A percentile compares a stretch with the other conserved stretches of the same genome.
These are phyloP conservation scores for Sycobia sp. DNA, from an alignment of 1,140 invertebrate species.

Conservation along the genomic window DNA sequence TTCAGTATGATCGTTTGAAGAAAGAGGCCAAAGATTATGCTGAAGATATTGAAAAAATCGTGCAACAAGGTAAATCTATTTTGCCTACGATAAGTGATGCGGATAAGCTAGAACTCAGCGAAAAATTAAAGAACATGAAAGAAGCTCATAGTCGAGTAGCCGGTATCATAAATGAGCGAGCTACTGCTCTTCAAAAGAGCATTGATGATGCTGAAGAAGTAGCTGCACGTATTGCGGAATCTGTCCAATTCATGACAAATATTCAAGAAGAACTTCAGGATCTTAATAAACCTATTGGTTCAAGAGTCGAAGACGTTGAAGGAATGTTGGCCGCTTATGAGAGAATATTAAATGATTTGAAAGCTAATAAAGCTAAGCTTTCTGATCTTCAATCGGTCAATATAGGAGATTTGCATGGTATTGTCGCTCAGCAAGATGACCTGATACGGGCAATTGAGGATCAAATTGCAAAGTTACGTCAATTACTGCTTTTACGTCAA, in stretches of 20 bases:
- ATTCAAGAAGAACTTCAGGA: constrained; percentile 83
- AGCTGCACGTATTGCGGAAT: constrained; percentile 77
- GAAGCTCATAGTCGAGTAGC: constrained; percentile 77
- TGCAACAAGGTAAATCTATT: constrained; percentile 80
- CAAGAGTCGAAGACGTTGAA: constrained; percentile 82
- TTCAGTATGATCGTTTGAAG: constrained; percentile 75
- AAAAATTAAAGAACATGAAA: constrained; percentile 76
- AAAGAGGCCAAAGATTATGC: constrained; percentile 75
- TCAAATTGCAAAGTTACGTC: constrained; percentile 78
- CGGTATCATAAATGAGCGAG: constrained; percentile 76
- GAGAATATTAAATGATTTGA: constrained; percentile 77
- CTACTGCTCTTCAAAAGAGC: constrained; percentile 72
- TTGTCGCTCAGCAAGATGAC: constrained; percentile 83
- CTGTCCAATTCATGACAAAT: constrained; percentile 76
- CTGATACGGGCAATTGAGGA: constrained; percentile 81
- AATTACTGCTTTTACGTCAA: constrained; percentile 79
- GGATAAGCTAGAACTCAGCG: constrained; percentile 79
- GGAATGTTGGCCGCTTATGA: constrained; percentile 79
- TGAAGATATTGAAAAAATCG: constrained; percentile 73
- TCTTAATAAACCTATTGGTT: constrained; percentile 83
- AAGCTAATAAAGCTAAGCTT: constrained; percentile 79
- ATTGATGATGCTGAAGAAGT: constrained; percentile 81
- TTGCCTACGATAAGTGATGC: constrained; percentile 81
- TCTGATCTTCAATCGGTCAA: constrained; percentile 78
- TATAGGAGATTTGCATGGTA: constrained; percentile 75